Conservation (phyloP, 1,140 invertebrate species). For the Bombus confusus region DNA sequence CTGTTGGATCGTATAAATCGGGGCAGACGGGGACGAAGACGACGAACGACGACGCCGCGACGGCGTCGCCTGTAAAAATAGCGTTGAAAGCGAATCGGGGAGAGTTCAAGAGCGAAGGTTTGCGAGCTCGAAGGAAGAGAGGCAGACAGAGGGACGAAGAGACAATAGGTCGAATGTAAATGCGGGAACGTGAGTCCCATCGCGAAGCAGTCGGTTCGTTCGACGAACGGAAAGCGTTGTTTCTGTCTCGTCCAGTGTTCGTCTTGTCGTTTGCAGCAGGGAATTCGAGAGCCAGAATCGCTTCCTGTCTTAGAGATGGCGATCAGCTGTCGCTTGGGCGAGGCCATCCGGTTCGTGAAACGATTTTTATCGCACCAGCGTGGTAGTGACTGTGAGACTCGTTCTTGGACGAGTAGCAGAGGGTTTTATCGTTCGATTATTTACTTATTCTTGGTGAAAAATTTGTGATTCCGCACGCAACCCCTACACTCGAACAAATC, state of each 20-base stretch:
- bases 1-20: constrained; percentile 30
- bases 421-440: background rate
- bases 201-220: constrained; percentile 70
- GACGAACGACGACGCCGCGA: background rate
- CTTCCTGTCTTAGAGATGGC: constrained; percentile 15
- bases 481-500: too few relatives aligned
- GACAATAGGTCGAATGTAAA: constrained; percentile 81
- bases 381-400: background rate
- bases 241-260: constrained; percentile 19
- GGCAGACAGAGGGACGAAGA: constrained; percentile 67
- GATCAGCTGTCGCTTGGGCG: constrained; percentile 16
- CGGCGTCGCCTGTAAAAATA: constrained; percentile 69
- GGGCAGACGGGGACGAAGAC: constrained; percentile 14
- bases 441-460: too few relatives aligned
- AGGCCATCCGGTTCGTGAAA: constrained; percentile 8
- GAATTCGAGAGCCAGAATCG: constrained; percentile 24
- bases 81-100: constrained; percentile 78
- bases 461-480: too few relatives aligned
- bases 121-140: constrained; percentile 66
- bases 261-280: background rate
- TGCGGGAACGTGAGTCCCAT: constrained; percentile 79
- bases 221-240: constrained; percentile 63
- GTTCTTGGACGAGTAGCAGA: background rate
- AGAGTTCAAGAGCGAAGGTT: constrained; percentile 79
- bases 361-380: background rate